Base-by-base conservation (phyloP, 2,113 vertebrate genomes). In the Alectura lathami region DNA sequence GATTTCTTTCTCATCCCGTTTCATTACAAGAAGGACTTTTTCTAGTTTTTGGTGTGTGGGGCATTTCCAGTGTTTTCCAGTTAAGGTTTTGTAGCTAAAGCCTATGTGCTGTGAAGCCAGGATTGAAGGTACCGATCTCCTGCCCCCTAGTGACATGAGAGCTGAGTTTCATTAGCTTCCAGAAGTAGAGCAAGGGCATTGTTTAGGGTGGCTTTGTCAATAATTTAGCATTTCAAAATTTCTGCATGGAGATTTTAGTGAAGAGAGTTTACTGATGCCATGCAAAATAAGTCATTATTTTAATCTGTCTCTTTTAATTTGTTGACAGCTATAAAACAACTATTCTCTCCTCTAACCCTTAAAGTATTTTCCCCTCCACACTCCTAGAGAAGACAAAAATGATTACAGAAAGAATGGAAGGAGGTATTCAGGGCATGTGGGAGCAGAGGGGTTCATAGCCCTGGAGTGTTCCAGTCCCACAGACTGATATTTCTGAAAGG, bases 371-470 rank as follows among this genome's bases (percentile, higher is more conserved):
- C 10, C 13, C 6, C 13, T 1, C 11, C 14, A 24, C 17, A 6
- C 11, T 54, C 5, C 42, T 57, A 60, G 13, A 57, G 29, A 42
- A 68, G 21, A 67, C 1, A 1, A 22, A 77, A 73, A 7, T 13
- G 14, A 60, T 50, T 48, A 38, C 40, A 72, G 14, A 30, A 54
- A 56, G 36, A 38, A 36, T 8, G 2, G 13, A 10, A 69, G 3
- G 11, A 7, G 5, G 1, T n/a, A 17, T 34, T 91, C 16, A 54
- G 45, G 9, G 17, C 17, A 10, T 79, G 12, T 0, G 1, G 53
- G 22, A 57, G 13, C 6, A 5, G 36, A 16, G 24, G 42, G n/a
- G 20, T 36, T 26, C 12, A 26, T 40, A 36, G 38, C 16, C 15
- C 8, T 32, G 53, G 16, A 68, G 32, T 30, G 38, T 83, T 89